phyloP scores from a whole-genome alignment of 2,113 vertebrate species.

The Ginglymostoma cirratum region DNA sequence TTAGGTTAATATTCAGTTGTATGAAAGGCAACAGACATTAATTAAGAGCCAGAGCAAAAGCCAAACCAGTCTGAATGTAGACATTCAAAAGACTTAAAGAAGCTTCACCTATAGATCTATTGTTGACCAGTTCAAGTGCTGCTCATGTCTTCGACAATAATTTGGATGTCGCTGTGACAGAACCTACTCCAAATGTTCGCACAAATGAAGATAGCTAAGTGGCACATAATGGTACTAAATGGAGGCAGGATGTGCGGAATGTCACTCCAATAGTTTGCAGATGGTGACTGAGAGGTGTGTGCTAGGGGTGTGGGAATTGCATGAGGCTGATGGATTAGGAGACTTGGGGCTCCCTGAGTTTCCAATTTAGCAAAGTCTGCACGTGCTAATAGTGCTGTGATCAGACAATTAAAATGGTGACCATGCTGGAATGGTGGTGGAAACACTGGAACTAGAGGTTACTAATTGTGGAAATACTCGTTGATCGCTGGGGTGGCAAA shows the following conservation, averaged over 20 bases:
- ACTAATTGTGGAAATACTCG: not conserved
- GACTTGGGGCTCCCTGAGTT: not conserved
- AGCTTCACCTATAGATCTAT: not conserved
- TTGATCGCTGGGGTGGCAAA: not conserved
- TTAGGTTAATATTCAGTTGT: conserved; percentile 5
- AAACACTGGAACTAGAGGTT: not conserved
- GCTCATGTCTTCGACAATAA: not conserved
- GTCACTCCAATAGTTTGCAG: not conserved
- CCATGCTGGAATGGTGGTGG: not conserved
- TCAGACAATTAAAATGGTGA: not conserved
- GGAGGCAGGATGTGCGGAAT: not conserved
- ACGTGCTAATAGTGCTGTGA: not conserved
- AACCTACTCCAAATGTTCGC: not conserved
- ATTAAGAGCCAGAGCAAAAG: not conserved
- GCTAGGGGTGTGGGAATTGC: not conserved
- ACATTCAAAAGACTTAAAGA: not conserved
- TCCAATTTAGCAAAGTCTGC: not conserved
- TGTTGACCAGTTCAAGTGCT: not conserved
- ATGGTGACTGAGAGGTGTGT: not conserved
- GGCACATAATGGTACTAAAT: not conserved
- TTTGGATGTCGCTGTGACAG: not conserved
- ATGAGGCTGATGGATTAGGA: not conserved
- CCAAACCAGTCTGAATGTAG: not conserved
- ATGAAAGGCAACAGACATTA: not conserved
- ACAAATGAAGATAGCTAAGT: not conserved